Evolutionary conservation across 2,888 invertebrate species (phyloP), one percentile per base, ranked within the genome.

Genomic region (Pseudococcus jackbeardsleyi): DNA sequence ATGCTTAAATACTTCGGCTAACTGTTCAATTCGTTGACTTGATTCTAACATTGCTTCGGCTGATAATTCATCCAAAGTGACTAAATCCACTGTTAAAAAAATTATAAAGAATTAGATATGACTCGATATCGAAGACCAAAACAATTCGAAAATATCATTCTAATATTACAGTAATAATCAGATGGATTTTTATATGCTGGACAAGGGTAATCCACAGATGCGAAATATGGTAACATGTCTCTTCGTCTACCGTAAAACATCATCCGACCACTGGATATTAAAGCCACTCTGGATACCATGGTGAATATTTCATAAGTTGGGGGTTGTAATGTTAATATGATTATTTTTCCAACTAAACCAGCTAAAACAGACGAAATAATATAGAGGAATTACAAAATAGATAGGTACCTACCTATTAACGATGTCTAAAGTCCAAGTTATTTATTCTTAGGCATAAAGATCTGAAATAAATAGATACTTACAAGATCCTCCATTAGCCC

Each of bases 111-210:
- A 12, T 72, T 33, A 11, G 15, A 9, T n/a, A n/a, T n/a, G 26
- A 72, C 0, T 72, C n/a, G 3, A 26, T 72, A 72, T 88, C 12
- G 26, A 72, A 33, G 17, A 50, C 1, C 3, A 33, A 33, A 33
- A 1, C 26, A 33, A 33, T 33, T 33, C 3, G 26, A 33, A 33
- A 33, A 33, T 33, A 33, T 33, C 3, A 33, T 33, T 15, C 88
- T 54, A 94, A 94, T 95, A 33, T 94, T 92, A 97, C 96, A 93
- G 91, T 98, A 98, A 91, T 98, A 98, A 93, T 98, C 98, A 0
- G 98, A 97, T 85, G 98, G 98, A 91, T 98, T 98, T 92, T 98
- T 98, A 92, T 96, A 98, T 0, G 97, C 96, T 17, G 98, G 98
- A 92, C 98, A 98, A 2, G 98, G 98, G 92, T 97, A 98, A 91